Evolutionary conservation across 2,888 invertebrate genomes (phyloP).

Genomic region (Enchytraeus crypticus): DNA sequence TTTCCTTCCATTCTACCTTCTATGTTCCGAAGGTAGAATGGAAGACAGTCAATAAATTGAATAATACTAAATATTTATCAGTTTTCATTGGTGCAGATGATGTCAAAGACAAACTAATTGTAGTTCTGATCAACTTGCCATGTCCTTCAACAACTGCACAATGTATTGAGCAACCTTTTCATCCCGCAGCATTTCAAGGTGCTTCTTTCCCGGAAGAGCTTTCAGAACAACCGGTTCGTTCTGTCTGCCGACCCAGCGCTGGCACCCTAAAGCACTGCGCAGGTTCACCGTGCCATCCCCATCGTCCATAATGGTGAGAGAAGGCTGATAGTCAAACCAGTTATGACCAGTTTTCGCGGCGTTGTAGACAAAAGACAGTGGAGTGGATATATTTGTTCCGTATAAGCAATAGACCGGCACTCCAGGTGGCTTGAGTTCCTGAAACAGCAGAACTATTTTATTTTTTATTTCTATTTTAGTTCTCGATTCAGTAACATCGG

Average conservation of each 20-base stretch:
- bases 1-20: too few relatives aligned
- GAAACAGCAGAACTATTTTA: neutral
- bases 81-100: too few relatives aligned
- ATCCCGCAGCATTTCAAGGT: conserved; percentile 62
- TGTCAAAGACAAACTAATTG: too few relatives aligned
- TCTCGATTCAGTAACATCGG: too few relatives aligned
- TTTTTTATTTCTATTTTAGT: too few relatives aligned
- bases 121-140: too few relatives aligned
- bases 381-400: conserved; percentile 33
- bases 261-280: conserved; percentile 75
- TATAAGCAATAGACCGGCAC: conserved; percentile 44
- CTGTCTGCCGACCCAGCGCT: conserved; percentile 57
- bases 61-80: too few relatives aligned
- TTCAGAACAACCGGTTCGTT: conserved; percentile 54
- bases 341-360: neutral
- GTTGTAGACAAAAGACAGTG: conserved; percentile 34
- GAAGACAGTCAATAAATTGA: too few relatives aligned
- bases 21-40: too few relatives aligned
- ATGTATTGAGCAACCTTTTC: neutral
- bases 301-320: conserved; percentile 59
- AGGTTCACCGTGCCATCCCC: conserved; percentile 97
- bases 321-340: conserved; percentile 42
- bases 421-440: conserved; percentile 32
- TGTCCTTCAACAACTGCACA: neutral
- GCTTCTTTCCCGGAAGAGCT: conserved; percentile 61